Evolutionary conservation across 2,888 invertebrate genomes (phyloP).

Genomic region (Plagiodera versicolora): DNA sequence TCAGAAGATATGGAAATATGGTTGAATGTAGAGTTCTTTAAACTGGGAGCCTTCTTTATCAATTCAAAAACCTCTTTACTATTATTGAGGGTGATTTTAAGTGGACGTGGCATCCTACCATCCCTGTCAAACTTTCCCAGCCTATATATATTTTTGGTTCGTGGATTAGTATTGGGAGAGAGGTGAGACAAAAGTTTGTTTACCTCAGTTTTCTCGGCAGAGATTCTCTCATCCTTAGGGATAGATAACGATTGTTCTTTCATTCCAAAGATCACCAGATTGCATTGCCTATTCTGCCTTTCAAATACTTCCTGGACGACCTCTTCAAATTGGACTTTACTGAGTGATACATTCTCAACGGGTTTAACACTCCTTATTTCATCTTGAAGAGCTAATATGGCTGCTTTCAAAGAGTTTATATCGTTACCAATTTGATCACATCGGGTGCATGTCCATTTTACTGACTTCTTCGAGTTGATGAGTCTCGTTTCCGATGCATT

Average conservation of each 20-base stretch:
- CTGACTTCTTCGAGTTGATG: slow-evolving; percentile 10
- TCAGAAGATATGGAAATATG: neutral
- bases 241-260: neutral
- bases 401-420: too few species aligned
- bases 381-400: neutral
- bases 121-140: slow-evolving; percentile 3
- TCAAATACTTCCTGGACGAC: slow-evolving; percentile 3
- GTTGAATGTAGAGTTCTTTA: slow-evolving; percentile 3
- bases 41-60: neutral
- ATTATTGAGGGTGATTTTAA: neutral
- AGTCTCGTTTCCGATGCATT: slow-evolving; percentile 6
- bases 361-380: neutral
- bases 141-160: neutral
- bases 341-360: neutral
- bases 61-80: neutral
- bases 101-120: neutral
- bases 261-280: slow-evolving; percentile 3
- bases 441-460: slow-evolving; percentile 2
- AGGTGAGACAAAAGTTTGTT: neutral
- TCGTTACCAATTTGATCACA: too few species aligned
- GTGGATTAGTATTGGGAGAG: neutral
- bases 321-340: neutral
- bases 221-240: slow-evolving; percentile 2
- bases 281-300: slow-evolving; percentile 1
- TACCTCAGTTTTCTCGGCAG: neutral